Evolutionary conservation across 2,113 vertebrate species (phyloP).

Genomic region (Corythornis cristatus): DNA sequence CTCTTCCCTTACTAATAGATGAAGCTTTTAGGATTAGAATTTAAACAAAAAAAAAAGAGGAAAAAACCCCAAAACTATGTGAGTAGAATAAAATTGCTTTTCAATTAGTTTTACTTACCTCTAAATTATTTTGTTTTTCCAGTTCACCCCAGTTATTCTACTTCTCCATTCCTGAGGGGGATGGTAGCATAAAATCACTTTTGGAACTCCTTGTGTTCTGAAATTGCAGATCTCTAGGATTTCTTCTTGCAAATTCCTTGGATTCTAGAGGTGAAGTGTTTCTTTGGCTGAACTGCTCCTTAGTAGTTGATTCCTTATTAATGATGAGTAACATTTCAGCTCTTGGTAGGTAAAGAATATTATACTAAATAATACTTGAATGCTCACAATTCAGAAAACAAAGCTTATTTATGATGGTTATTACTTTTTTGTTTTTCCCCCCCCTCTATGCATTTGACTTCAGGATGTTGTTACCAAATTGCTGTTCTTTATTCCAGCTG

Average conservation of each 20-base stretch:
- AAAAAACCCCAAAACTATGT: accelerated
- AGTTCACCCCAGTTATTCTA: neutral
- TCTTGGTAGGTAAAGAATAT: neutral
- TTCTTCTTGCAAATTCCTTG: neutral
- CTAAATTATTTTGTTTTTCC: neutral
- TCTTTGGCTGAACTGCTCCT: neutral
- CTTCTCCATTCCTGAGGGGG: neutral
- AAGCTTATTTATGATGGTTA: neutral
- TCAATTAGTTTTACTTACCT: neutral
- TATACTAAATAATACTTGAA: neutral
- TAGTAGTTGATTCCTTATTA: neutral
- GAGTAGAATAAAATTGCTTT: neutral
- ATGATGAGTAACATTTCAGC: neutral
- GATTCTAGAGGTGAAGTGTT: neutral
- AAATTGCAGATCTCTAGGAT: neutral
- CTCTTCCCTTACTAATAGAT: neutral
- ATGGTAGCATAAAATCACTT: neutral
- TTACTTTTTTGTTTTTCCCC: neutral
- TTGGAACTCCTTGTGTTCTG: accelerated
- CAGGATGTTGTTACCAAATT: neutral
- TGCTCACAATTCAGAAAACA: neutral
- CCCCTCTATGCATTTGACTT: neutral
- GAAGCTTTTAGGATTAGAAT: neutral
- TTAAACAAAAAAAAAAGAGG: accelerated
- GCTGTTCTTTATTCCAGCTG: neutral